These are phyloP conservation scores for Corythornis leucogaster DNA, from an alignment of 2,797 vertebrate species.

Conservation along the genomic window DNA sequence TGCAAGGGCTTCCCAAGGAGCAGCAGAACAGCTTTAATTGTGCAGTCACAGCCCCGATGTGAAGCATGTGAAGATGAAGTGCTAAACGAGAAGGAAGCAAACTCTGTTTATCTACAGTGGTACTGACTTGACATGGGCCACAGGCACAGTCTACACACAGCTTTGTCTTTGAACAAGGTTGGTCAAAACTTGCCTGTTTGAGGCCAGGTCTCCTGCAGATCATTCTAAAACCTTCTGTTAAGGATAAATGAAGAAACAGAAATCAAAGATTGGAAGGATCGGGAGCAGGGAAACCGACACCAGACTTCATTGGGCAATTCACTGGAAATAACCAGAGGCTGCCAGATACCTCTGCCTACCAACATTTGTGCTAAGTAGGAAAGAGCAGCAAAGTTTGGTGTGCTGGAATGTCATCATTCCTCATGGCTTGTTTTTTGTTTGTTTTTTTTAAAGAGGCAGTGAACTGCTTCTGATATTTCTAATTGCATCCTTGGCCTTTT, in stretches of 20 bases:
- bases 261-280: background rate
- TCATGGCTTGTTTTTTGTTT: background rate
- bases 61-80: accelerated
- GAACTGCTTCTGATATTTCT: slow-evolving; percentile 15
- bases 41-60: background rate
- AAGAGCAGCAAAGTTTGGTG: background rate
- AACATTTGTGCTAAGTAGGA: background rate
- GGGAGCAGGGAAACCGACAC: background rate
- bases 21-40: background rate
- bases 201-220: background rate
- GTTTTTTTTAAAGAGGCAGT: background rate
- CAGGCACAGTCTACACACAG: background rate
- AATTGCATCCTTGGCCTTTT: background rate
- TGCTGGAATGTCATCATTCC: background rate
- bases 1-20: background rate
- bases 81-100: background rate
- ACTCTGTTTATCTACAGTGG: background rate
- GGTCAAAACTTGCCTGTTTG: background rate
- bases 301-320: background rate
- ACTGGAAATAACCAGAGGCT: background rate
- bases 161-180: background rate
- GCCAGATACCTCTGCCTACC: background rate
- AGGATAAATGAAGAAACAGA: background rate
- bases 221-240: background rate
- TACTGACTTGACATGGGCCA: background rate